Evolutionary conservation across 1,140 invertebrate genomes (phyloP), one percentile per base, ranked within the genome.

Genomic region (Wasmannia auropunctata): DNA sequence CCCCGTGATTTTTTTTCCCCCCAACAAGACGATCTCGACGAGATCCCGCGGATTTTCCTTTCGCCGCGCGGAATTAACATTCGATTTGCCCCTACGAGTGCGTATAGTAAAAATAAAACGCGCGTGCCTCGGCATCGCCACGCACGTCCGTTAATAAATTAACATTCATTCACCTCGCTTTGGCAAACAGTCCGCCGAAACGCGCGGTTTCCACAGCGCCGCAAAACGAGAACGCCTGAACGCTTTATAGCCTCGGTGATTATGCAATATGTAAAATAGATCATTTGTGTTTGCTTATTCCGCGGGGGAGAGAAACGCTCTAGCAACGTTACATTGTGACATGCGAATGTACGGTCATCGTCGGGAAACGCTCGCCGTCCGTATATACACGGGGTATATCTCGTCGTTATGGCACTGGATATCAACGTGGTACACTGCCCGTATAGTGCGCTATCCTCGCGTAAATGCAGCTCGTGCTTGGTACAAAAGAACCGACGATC

Each of bases 261-360:
- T 56, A 88, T 87, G 86, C 87, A 87, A 91, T 92, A 93, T 92
- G 90, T 92, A 92, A 92, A 93, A 92, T 93, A 93, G 91, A 92
- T 74, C 85, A 90, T 92, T 92, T 91, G 88, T 91, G 88, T 88
- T 87, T 87, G 72, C 62, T 85, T 77, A 85, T 77, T 84, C 72
- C 70, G 72, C 86, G 69, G 79, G n/a, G 75, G 87, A 87, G 89
- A 89, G 51, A 91, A n/a, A 86, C 86, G 80, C 80, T 72, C 87
- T 43, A 19, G 37, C 31, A 51, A 87, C 72, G 63, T 85, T 81
- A 86, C 37, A 75, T 75, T 46, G 77, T 80, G 69, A 85, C 74
- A 75, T 70, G 67, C 56, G 46, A 88, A 88, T 81, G 69, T 89
- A 79, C 85, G 85, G 87, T 84, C 54, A 88, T 88, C 86, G 84